Evolutionary conservation across 2,888 invertebrate species (phyloP).

Genomic region (Scrobipalpa costella): DNA sequence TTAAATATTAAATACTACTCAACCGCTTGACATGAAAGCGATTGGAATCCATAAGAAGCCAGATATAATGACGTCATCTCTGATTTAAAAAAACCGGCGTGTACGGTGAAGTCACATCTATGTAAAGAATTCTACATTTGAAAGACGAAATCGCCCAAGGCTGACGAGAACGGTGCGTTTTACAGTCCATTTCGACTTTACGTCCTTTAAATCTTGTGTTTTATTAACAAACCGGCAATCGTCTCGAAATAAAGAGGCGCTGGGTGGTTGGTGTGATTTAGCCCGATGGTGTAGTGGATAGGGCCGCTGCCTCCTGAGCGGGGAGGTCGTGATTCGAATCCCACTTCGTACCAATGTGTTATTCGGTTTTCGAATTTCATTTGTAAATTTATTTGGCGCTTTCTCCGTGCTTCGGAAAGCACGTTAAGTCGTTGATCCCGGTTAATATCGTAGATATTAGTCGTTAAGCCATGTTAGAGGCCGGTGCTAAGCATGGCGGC

Average conservation of each 20-base stretch:
- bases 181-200: slow-evolving; percentile 29
- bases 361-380: too few relatives aligned
- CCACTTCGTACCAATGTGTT: too few relatives aligned
- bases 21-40: neutral
- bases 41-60: neutral
- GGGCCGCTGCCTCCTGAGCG: too few relatives aligned
- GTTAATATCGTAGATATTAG: too few relatives aligned
- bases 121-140: slow-evolving; percentile 29
- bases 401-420: too few relatives aligned
- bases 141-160: slow-evolving; percentile 31
- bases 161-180: slow-evolving; percentile 24
- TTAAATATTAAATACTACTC: neutral
- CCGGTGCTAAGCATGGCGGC: too few relatives aligned
- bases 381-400: too few relatives aligned
- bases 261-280: too few relatives aligned
- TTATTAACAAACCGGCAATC: slow-evolving; percentile 23
- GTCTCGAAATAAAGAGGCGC: neutral
- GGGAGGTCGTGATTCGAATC: too few relatives aligned
- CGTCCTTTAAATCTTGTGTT: slow-evolving; percentile 27
- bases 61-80: slow-evolving; percentile 13
- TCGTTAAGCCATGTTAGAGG: too few relatives aligned
- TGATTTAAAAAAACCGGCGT: neutral
- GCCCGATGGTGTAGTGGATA: too few relatives aligned
- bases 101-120: slow-evolving; percentile 28
- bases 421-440: too few relatives aligned